These are phyloP conservation scores for Periphyllus acericola DNA, from an alignment of 2,888 invertebrate genomes.

Conservation along the genomic window DNA sequence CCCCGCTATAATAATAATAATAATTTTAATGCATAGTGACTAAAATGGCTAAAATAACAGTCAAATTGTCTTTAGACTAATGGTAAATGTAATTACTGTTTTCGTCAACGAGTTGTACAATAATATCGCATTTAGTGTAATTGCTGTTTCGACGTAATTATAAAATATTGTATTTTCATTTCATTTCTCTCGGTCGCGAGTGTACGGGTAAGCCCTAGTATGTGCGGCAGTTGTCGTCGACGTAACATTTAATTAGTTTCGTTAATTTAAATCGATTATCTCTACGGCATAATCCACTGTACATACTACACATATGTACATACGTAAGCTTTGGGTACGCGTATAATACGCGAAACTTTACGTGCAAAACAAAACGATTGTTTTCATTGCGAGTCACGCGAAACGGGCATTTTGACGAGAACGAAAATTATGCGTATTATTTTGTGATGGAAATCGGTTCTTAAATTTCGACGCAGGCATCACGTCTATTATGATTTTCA, in stretches of 20 bases:
- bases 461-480: too few relatives aligned
- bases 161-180: neutral
- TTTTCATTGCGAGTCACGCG: too few relatives aligned
- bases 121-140: constrained; percentile 24
- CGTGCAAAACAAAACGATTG: too few relatives aligned
- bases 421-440: too few relatives aligned
- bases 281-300: neutral
- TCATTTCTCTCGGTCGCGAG: neutral
- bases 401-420: too few relatives aligned
- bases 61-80: constrained; percentile 22
- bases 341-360: too few relatives aligned
- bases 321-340: neutral
- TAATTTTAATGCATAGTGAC: neutral
- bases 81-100: constrained; percentile 22
- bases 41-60: neutral
- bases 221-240: neutral
- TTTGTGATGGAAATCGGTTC: too few relatives aligned
- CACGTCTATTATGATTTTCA: too few relatives aligned
- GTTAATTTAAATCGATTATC: neutral
- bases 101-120: neutral
- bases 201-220: neutral
- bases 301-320: neutral
- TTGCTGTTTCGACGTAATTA: constrained; percentile 11
- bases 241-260: neutral
- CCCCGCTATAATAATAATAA: constrained; percentile 8